Base-by-base conservation (phyloP, 2,113 vertebrate genomes). In the Brachyhypopomus gauderio region DNA sequence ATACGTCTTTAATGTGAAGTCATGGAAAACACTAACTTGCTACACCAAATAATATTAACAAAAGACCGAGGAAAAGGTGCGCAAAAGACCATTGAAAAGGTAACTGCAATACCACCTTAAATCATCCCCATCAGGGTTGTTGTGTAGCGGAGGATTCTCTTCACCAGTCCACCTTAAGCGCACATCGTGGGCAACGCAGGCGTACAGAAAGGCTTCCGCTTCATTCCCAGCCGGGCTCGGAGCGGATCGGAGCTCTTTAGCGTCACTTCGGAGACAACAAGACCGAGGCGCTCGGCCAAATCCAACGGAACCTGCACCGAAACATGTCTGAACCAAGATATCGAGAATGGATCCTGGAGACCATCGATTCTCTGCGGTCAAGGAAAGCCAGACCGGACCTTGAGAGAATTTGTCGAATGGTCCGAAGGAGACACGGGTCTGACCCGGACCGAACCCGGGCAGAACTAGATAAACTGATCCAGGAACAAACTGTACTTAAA, bases 361-460 rank as follows among this genome's bases (percentile, higher is more conserved):
- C 96, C 80, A 97, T 97, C 89, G 96, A 97, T 93, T 97, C 95
- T 82, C 92, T 97, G 89, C 93, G 96, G 91, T 96, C 95, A 84
- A 92, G 95, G 52, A 97, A 97, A 95, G 96, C 96, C 84, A 92
- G 96, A 89, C 96, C 96, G 88, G 96, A 97, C 94, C 93, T 96
- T 90, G 95, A 97, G 90, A 92, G 96, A 90, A 97, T 97, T 89
- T 97, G 96, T 91, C 92, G 95, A 90, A 96, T 96, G 96, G 95
- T 97, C 89, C 94, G 95, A 89, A 93, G 96, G 86, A 91, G 95
- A 85, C 95, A 97, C 93, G 96, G 96, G 86, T 95, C 94, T 87
- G 95, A 96, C 86, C 94, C 95, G 17, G 95, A 96, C 87, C 94
- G 94, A 91, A 96, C 96, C 91, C 94, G 95, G 87, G 91, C 92